A percentile compares a stretch with the other conserved stretches of the same genome.
These are phyloP conservation scores for Pasiphila rectangulata DNA, from an alignment of 2,888 invertebrate genomes.

Conservation along the genomic window DNA sequence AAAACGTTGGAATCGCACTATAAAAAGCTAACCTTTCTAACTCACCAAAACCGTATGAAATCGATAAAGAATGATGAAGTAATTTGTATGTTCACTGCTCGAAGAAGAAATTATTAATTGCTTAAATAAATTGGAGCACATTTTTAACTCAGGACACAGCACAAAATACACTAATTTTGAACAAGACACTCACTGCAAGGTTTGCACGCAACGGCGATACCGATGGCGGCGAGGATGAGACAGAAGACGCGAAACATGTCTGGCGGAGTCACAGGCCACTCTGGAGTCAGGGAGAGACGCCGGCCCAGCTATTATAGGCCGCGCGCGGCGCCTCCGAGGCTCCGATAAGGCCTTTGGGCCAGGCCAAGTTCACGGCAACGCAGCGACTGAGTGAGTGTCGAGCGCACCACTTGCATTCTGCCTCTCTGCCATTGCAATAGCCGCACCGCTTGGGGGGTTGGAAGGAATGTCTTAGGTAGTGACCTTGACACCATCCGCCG, in stretches of 20 bases:
- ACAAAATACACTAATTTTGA: constrained; percentile 21
- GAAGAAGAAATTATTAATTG: background rate
- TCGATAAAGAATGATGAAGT: constrained; percentile 21
- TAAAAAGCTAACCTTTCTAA: constrained; percentile 27
- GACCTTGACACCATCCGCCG: constrained; percentile 51
- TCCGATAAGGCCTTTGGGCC: constrained; percentile 74
- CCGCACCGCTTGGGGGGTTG: constrained; percentile 31
- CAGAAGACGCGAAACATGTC: constrained; percentile 74
- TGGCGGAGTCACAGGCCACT: constrained; percentile 66
- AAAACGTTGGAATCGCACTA: constrained; percentile 18
- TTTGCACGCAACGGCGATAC: constrained; percentile 60
- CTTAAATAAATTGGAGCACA: constrained; percentile 13
- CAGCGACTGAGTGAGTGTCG: constrained; percentile 65
- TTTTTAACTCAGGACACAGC: constrained; percentile 13
- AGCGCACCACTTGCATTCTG: constrained; percentile 30
- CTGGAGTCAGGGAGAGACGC: constrained; percentile 74
- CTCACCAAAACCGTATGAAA: constrained; percentile 31
- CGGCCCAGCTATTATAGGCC: constrained; percentile 79
- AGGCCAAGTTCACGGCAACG: constrained; percentile 78
- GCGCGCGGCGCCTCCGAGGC: constrained; percentile 76
- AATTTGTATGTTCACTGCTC: constrained; percentile 13
- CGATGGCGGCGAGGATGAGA: constrained; percentile 59
- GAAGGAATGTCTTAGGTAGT: constrained; percentile 55
- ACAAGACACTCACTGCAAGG: constrained; percentile 73
- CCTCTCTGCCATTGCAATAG: constrained; percentile 23